Conservation (phyloP, 2,797 vertebrate genomes). For the Muscicapa comitata region DNA sequence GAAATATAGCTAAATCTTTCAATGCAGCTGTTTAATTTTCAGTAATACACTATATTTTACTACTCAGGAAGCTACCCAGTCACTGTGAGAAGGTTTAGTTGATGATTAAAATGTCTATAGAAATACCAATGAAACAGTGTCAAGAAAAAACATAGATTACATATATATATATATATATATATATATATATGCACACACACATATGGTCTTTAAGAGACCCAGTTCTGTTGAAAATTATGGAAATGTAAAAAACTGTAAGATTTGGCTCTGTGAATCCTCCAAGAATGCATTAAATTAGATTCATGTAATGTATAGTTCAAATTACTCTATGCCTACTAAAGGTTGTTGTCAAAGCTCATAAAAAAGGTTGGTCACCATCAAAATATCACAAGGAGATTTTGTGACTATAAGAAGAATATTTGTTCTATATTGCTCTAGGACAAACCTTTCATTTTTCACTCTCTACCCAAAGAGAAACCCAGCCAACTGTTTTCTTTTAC, state of each 20-base stretch:
- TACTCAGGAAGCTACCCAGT: neutral
- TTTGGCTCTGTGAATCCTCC: neutral
- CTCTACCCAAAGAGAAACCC: neutral
- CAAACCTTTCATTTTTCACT: neutral
- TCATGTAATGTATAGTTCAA: neutral
- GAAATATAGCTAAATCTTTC: neutral
- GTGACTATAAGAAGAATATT: neutral
- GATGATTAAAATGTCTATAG: neutral
- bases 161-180: no score
- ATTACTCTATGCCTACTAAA: neutral
- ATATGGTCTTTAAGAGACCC: neutral
- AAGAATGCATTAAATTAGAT: neutral
- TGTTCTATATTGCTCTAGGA: neutral
- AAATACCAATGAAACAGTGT: neutral
- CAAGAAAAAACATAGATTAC: neutral
- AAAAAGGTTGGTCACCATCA: neutral
- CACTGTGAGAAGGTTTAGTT: neutral
- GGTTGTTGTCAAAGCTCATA: neutral
- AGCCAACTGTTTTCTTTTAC: neutral
- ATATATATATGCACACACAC: fast-evolving
- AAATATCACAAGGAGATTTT: neutral
- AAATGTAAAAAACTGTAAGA: neutral
- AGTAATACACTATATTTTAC: neutral
- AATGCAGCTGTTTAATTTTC: neutral
- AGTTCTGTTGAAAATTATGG: neutral